Base-by-base conservation (phyloP, 1,140 invertebrate genomes). In the Drosophila navojoa region DNA sequence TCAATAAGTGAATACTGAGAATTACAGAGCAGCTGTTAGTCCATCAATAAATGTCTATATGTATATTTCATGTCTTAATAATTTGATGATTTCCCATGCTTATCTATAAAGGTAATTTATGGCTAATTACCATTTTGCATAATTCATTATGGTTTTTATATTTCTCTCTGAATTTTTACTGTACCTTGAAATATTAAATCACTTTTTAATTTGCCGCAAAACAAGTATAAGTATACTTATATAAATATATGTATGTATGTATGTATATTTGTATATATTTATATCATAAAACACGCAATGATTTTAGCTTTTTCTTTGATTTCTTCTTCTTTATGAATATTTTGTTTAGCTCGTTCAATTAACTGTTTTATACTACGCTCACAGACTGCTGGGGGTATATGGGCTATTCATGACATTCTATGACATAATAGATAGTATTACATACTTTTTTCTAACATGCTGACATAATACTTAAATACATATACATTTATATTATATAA, bases 171-270 rank as follows among this genome's bases (percentile, higher is more conserved):
- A 11, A 22, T 49, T 49, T 49, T 22, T 58, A 27, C 4, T 53
- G 6, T 54, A 32, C 7, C 7, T 16, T 32, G 38, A 53, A 15
- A 11, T 44, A 10, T 25, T 29, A 27, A 58, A 58, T 58, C 5
- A 45, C 25, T 45, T 58, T 58, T 58, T 44, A 58, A 58, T 45
- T 44, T 29, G 38, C 38, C 13, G 13, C 54, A 10, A 11, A 42
- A n/a, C 11, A 38, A 35, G 38, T 19, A 55, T 22, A 42, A 2
- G 6, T 9, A 9, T 32, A 32, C 10, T 1, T 32, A 7, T 32
- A 6, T 32, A 32, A 2, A 32, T 32, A 9, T 32, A 32, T 32
- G 5, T 19, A 54, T 38, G 40, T 22, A 22, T 22, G 16, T 1
- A n/a, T n/a, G n/a, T n/a, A n/a, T n/a, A n/a, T n/a, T n/a, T n/a